Conservation (phyloP, 2,888 invertebrate genomes). For the Drepanosiphum platanoidis region DNA sequence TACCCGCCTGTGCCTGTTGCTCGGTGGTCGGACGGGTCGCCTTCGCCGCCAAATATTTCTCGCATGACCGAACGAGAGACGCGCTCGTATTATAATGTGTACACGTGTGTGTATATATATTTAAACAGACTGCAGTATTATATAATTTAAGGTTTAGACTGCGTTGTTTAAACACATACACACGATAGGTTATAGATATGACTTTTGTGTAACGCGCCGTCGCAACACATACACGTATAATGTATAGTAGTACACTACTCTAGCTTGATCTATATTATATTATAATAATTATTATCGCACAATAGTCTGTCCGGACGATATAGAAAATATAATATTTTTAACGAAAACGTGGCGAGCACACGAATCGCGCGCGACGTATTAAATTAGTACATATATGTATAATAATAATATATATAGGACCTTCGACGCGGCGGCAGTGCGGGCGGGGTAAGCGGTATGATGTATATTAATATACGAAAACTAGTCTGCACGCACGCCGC, state of each 20-base stretch:
- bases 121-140: neutral
- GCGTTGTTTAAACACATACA: neutral
- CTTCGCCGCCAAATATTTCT: neutral
- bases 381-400: neutral
- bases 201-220: neutral
- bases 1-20: neutral
- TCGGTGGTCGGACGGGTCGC: neutral
- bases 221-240: neutral
- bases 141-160: neutral
- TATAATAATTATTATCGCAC: neutral
- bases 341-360: neutral
- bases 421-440: neutral
- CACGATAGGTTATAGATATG: neutral
- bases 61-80: neutral
- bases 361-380: neutral
- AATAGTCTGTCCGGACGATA: neutral
- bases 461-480: constrained; percentile 30
- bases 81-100: neutral
- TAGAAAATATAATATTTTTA: no score
- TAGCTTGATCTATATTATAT: no score
- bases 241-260: no score
- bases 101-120: neutral
- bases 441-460: neutral
- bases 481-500: constrained; percentile 15
- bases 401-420: no score